phyloP scores from a whole-genome alignment of 1,140 invertebrate genomes.

The Maniola jurtina region DNA sequence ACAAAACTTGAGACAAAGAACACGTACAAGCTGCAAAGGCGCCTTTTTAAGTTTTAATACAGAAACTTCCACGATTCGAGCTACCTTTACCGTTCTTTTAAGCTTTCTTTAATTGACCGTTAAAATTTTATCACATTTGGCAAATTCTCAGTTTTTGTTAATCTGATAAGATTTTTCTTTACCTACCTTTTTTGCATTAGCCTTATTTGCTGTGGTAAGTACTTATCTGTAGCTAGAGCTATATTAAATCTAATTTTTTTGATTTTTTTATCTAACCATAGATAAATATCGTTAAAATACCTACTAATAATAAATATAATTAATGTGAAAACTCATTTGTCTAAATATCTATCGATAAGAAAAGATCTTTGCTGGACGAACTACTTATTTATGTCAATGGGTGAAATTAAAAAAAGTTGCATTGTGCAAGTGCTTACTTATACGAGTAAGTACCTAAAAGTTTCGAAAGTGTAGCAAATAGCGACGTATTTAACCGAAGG shows the following conservation, averaged over 20 bases:
- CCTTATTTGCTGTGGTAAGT: neutral
- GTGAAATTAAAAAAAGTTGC: neutral
- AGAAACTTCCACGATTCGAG: slow-evolving; percentile 29
- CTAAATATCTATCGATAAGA: neutral
- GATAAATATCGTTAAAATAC: too few relatives aligned
- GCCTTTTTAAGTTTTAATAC: slow-evolving; percentile 56
- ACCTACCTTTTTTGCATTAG: neutral
- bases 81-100: slow-evolving; percentile 18
- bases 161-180: neutral
- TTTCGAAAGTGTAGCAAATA: slow-evolving; percentile 14
- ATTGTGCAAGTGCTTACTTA: neutral
- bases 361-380: neutral
- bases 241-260: too few relatives aligned
- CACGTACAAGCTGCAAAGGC: slow-evolving; percentile 62
- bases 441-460: neutral
- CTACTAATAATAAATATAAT: too few relatives aligned
- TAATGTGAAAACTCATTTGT: too few relatives aligned
- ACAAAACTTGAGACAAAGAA: slow-evolving; percentile 73
- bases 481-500: slow-evolving; percentile 38
- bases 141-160: slow-evolving; percentile 3
- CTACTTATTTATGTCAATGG: too few relatives aligned
- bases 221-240: too few relatives aligned
- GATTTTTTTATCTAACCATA: too few relatives aligned
- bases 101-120: slow-evolving; percentile 17
- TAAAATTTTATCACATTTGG: slow-evolving; percentile 10